A percentile compares a stretch with the other conserved stretches of the same genome.
These are phyloP conservation scores for Meliscaeva auricollis DNA, from an alignment of 2,888 invertebrate genomes.

Conservation along the genomic window DNA sequence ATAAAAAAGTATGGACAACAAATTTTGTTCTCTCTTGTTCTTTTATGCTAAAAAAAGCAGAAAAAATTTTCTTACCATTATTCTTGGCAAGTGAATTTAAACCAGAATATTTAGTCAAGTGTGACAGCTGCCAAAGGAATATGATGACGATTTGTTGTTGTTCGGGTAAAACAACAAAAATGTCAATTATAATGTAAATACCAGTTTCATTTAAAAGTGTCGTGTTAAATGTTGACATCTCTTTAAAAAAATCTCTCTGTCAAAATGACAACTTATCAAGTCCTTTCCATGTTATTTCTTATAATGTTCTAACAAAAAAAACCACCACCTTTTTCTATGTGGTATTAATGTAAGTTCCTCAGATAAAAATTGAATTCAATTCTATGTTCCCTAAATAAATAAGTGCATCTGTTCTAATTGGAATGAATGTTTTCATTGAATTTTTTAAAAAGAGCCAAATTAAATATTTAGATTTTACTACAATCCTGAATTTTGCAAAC, in stretches of 20 bases:
- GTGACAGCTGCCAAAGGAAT: no score
- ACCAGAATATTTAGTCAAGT: no score
- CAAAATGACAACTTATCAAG: conserved; percentile 1
- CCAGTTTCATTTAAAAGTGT: neutral
- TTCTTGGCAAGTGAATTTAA: no score
- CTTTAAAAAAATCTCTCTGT: neutral
- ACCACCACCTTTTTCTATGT: neutral
- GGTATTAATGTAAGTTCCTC: neutral
- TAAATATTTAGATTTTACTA: conserved; percentile 1
- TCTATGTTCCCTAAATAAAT: neutral
- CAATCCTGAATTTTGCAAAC: neutral
- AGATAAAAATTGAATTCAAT: no score
- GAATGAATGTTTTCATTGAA: neutral
- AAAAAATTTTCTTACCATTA: no score
- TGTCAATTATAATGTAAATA: neutral
- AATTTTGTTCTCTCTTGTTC: no score
- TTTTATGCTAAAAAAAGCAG: no score
- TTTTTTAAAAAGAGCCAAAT: neutral
- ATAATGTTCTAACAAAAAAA: neutral
- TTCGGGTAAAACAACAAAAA: no score
- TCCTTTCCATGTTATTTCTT: neutral
- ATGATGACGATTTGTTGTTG: no score
- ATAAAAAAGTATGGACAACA: no score
- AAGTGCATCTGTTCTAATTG: conserved; percentile 24
- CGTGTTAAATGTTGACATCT: neutral